A percentile compares a stretch with the other conserved stretches of the same genome.
Evolutionary conservation across 2,797 vertebrate genomes (phyloP).

Genomic region (Bufotes viridis): DNA sequence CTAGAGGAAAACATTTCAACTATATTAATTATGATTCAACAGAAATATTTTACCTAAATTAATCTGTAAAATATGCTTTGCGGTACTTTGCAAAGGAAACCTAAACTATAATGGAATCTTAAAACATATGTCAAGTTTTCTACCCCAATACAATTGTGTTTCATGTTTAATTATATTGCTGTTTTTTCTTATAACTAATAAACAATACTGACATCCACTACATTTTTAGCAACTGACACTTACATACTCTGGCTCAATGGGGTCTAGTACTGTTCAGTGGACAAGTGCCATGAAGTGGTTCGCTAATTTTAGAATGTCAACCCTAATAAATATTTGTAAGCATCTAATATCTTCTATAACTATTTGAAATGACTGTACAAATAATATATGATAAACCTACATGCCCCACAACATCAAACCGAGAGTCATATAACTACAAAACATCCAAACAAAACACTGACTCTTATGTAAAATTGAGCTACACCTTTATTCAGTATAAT

Average conservation of each 20-base stretch:
- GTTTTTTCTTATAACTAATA: slow-evolving; percentile 1
- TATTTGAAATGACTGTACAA: background rate
- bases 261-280: background rate
- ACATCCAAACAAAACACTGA: too few relatives aligned
- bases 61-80: background rate
- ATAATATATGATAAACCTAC: too few relatives aligned
- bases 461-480: too few relatives aligned
- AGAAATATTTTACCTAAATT: slow-evolving; percentile 14
- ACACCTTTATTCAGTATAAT: too few relatives aligned
- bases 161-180: background rate
- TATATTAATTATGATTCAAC: slow-evolving; percentile 7
- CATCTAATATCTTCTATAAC: background rate
- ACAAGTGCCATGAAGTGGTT: background rate
- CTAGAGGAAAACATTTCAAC: slow-evolving; percentile 18
- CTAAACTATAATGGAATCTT: background rate
- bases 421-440: too few relatives aligned
- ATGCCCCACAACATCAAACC: too few relatives aligned
- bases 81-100: background rate
- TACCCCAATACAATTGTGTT: background rate
- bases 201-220: background rate
- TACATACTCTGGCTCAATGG: background rate
- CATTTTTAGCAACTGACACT: background rate
- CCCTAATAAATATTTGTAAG: background rate
- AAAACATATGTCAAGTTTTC: background rate
- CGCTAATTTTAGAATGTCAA: background rate